Evolutionary conservation across 2,888 invertebrate species (phyloP), one percentile per base, ranked within the genome.

Genomic region (Trichogramma evanescens): DNA sequence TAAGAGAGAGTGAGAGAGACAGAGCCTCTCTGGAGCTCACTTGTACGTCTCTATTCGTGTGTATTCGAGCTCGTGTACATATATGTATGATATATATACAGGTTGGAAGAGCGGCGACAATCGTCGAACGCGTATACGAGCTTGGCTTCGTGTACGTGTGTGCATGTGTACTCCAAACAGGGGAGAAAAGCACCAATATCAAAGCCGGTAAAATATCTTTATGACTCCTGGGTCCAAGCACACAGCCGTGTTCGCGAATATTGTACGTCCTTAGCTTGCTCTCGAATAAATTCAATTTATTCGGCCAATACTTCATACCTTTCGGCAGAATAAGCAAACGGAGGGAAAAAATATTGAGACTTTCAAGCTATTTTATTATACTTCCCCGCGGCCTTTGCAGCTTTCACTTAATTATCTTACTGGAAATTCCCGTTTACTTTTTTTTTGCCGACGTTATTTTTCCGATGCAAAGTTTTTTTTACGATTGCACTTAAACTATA

Each of bases 201-300:
- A 48, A 26, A 52, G 55, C 59, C 59, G 56, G 56, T 60, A 56
- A 62, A 62, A 59, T 59, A 62, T 62, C 56, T 62, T 62, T 62
- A 62, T 62, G 62, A 62, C 62, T 56, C 41, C 50, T 43, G 44
- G n/a, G 46, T 26, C 45, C 50, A 13, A 13, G 13, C 13, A 13
- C 13, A 46, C 9, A 53, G 50, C 45, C 59, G 42, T 46, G 13
- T 50, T 49, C 48, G 56, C 54, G 56, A 59, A 59, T 62, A 56
- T 59, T 58, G 56, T 56, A 50, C 13, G 55, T 50, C 59, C 13
- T 13, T 13, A 13, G 13, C 13, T 13, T 13, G 44, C 46, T 49
- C 56, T 56, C 50, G 41, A 54, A 62, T 62, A 62, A 62, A 62
- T 62, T 62, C 43, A 56, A 62, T 62, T 62, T 59, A 59, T 59